These are phyloP conservation scores for Ashinkailepas kermadecensis DNA, from an alignment of 2,888 invertebrate species.

Conservation along the genomic window DNA sequence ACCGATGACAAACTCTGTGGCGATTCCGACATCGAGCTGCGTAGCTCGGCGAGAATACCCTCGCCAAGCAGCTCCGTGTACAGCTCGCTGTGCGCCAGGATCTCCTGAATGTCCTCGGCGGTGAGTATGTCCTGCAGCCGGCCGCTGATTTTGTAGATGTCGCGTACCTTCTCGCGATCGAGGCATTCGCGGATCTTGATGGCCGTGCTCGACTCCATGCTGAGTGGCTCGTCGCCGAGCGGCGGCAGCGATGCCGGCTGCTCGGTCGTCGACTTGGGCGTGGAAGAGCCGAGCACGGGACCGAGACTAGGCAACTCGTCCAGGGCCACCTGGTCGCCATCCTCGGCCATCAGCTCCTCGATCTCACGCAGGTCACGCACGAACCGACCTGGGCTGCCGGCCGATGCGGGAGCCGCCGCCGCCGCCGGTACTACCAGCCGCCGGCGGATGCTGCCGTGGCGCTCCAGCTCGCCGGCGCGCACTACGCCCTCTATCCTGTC, in stretches of 20 bases:
- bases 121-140: slow-evolving; percentile 39
- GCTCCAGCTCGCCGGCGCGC: slow-evolving; percentile 34
- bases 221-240: slow-evolving; percentile 27
- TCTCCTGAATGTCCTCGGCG: slow-evolving; percentile 39
- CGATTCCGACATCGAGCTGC: slow-evolving; percentile 34
- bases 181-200: slow-evolving; percentile 36
- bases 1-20: slow-evolving; percentile 6
- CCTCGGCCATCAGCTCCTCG: slow-evolving; percentile 23
- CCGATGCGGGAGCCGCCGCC: neutral
- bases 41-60: slow-evolving; percentile 38
- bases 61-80: slow-evolving; percentile 38
- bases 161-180: slow-evolving; percentile 37
- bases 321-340: slow-evolving; percentile 7
- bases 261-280: slow-evolving; percentile 29
- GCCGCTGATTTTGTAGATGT: slow-evolving; percentile 39
- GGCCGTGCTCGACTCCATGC: slow-evolving; percentile 35
- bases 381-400: slow-evolving; percentile 24
- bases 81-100: slow-evolving; percentile 39
- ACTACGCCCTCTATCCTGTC: slow-evolving; percentile 36
- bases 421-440: slow-evolving; percentile 33
- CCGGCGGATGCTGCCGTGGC: slow-evolving; percentile 35
- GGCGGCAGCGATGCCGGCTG: slow-evolving; percentile 12
- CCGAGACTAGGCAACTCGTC: slow-evolving; percentile 11
- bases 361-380: neutral
- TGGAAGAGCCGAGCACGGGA: slow-evolving; percentile 27